Base-by-base conservation (phyloP, 2,888 invertebrate genomes). In the Drosophila parthenogenetica region DNA sequence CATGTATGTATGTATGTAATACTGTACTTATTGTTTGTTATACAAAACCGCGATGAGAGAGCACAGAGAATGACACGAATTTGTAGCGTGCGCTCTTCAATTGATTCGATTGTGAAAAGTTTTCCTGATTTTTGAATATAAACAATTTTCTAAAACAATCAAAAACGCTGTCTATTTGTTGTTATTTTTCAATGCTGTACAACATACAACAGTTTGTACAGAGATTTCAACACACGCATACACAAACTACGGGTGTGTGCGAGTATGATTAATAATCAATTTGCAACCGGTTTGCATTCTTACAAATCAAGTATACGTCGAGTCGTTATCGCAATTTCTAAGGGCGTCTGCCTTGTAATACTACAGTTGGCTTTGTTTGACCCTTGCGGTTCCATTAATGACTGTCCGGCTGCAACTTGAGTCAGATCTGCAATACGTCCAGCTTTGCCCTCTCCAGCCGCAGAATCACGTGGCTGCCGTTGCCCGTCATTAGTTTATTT, bases 1-100 rank as follows among this genome's bases (percentile, higher is more conserved):
- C 63, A 14, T 42, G 14, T 37, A 32, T 66, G 60, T 71, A 49
- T 77, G 59, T 74, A 58, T 82, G 69, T 73, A 73, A 70, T 69
- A 66, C 72, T 71, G 80, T 83, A 85, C 81, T 83, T 83, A 83
- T 83, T 83, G 82, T 85, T 83, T 83, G 85, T 83, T 83, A 81
- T 82, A 84, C 82, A 82, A 83, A 81, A 80, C 67, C 69, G 29
- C 68, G 69, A 79, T 68, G 73, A 50, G 67, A 71, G 58, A 60
- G 63, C 42, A 40, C 10, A 8, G 37, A 54, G 42, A 45, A 45
- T 3, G 32, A 35, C 13, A 61, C 43, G 45, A 50, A 29, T 48
- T 17, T 53, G 29, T 29, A 22, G 45, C 46, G 66, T 61, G 54
- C 48, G 59, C 49, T 58, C 62, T 57, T 77, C 45, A 58, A 73